These are phyloP conservation scores for Haliclystus octoradiatus DNA, from an alignment of 30 jellyfish, hydroid and myxozoan genomes.

Conservation along the genomic window DNA sequence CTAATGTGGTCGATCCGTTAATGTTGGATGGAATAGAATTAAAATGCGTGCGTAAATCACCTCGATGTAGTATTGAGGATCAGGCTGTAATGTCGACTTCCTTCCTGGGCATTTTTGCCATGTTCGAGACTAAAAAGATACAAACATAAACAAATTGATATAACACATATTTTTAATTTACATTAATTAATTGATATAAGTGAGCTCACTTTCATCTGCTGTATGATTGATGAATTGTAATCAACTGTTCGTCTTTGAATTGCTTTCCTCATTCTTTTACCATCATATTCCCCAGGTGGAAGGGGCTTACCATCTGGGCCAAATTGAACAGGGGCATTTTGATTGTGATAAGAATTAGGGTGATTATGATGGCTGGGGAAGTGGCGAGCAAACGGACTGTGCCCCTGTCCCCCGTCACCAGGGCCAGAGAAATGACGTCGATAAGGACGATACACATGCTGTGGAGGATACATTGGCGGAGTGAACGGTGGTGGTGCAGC, in stretches of 20 bases:
- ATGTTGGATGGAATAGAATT: not conserved
- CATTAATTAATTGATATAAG: not conserved
- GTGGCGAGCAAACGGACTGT: no score
- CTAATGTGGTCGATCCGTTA: not conserved
- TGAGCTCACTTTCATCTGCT: conserved; percentile 41
- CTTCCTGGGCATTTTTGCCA: conserved; percentile 49
- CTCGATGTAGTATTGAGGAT: conserved; percentile 54
- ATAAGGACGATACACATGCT: no score
- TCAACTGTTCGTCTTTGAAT: conserved; percentile 80
- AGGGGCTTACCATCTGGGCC: no score
- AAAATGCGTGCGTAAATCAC: conserved; percentile 20
- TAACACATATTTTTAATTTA: not conserved
- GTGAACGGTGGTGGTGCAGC: no score
- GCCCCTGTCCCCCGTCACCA: no score
- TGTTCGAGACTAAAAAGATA: conserved; percentile 47
- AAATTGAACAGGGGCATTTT: no score
- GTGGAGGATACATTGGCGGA: no score
- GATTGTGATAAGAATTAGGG: no score
- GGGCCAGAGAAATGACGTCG: no score
- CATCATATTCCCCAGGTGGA: conserved; percentile 37
- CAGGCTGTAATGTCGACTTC: conserved; percentile 62
- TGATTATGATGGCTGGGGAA: no score
- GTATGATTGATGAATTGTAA: conserved; percentile 65
- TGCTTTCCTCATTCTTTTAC: conserved; percentile 30
- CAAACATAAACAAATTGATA: not conserved